phyloP scores from a whole-genome alignment of 2,797 vertebrate genomes.

The Coluber constrictor region DNA sequence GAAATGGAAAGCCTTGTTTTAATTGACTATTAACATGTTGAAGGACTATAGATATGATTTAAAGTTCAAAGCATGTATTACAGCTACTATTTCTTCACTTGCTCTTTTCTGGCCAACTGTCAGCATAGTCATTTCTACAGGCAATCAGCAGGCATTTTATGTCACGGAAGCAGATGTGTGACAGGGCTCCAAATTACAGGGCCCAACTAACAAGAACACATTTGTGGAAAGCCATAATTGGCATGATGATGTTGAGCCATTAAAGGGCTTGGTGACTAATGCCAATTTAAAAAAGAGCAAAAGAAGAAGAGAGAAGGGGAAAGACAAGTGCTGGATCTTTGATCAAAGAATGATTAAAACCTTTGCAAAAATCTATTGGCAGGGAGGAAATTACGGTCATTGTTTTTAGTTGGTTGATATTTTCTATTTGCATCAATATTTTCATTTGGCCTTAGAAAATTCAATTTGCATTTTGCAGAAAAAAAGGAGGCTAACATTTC shows the following conservation, averaged over 20 bases:
- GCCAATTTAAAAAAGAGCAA: not conserved
- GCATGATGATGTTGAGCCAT: rapidly evolving
- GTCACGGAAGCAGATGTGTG: not conserved
- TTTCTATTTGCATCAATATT: slow-evolving; percentile 24
- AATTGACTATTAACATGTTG: not conserved
- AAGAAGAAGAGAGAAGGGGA: not conserved
- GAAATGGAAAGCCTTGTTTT: not conserved
- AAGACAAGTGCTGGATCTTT: not conserved
- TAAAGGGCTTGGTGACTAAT: rapidly evolving
- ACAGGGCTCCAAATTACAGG: slow-evolving; percentile 16
- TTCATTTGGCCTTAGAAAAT: not conserved
- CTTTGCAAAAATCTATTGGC: not conserved
- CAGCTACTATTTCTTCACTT: not conserved
- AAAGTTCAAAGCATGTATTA: not conserved
- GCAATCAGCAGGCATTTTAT: slow-evolving; percentile 3
- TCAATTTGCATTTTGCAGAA: not conserved
- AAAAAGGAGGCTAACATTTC: not conserved
- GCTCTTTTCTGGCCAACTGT: not conserved
- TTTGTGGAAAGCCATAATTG: slow-evolving; percentile 32
- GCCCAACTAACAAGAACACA: not conserved
- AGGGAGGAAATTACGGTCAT: not conserved
- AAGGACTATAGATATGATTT: not conserved
- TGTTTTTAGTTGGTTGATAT: not conserved
- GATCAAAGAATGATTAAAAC: not conserved
- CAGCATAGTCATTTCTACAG: not conserved